A percentile compares a stretch with the other conserved stretches of the same genome.
Conservation (phyloP, 2,888 invertebrate genomes). For the Eristalis arbustorum region DNA sequence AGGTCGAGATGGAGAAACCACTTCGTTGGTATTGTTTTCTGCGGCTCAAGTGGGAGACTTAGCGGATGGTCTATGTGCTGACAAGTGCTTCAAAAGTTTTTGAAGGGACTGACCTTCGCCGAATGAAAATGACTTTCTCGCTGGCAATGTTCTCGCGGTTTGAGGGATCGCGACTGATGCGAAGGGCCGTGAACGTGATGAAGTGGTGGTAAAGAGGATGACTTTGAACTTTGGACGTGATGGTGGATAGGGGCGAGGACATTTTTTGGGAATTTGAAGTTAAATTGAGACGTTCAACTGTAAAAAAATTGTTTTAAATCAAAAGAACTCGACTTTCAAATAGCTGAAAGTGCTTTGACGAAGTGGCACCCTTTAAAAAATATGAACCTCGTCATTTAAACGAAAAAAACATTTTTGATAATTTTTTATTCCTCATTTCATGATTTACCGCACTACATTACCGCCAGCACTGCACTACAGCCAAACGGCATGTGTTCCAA, state of each 20-base stretch:
- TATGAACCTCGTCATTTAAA: too few relatives aligned
- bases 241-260: neutral
- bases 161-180: neutral
- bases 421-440: too few relatives aligned
- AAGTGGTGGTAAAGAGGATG: neutral
- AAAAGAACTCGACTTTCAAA: too few relatives aligned
- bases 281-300: too few relatives aligned
- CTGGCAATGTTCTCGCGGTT: neutral
- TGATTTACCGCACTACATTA: too few relatives aligned
- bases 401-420: too few relatives aligned
- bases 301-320: too few relatives aligned
- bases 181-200: neutral
- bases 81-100: neutral
- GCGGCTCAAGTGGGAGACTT: neutral
- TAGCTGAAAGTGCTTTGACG: too few relatives aligned
- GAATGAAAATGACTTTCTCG: neutral
- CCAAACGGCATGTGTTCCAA: too few relatives aligned
- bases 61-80: neutral
- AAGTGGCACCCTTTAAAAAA: too few relatives aligned
- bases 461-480: too few relatives aligned
- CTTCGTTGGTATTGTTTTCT: neutral
- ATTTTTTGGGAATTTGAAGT: neutral
- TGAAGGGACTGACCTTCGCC: neutral
- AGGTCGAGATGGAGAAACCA: constrained; percentile 10
- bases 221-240: too few relatives aligned